A percentile compares a stretch with the other conserved stretches of the same genome.
phyloP scores from a whole-genome alignment of 2,888 invertebrate species.

The Carabus problematicus region DNA sequence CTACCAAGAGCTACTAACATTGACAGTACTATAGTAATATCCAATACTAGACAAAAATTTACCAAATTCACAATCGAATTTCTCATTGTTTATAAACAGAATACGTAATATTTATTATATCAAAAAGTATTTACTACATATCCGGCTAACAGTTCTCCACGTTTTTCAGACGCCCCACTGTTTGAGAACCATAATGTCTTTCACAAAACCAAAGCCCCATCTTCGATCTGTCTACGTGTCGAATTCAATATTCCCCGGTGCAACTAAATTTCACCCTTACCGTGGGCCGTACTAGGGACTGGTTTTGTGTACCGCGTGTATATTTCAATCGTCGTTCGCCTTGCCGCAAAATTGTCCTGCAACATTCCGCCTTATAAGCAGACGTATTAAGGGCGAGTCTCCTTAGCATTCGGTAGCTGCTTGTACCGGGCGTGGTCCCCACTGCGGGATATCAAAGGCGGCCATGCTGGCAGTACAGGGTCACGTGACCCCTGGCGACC shows the following conservation, averaged over 20 bases:
- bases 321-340: background rate
- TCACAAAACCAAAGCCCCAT: constrained; percentile 23
- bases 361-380: background rate
- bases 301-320: background rate
- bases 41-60: too few species aligned
- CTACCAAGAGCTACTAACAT: too few species aligned
- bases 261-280: constrained; percentile 22
- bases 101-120: too few species aligned
- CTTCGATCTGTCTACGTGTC: constrained; percentile 33
- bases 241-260: background rate
- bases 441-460: constrained; percentile 35
- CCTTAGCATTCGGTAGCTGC: background rate
- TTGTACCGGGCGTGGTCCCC: constrained; percentile 31
- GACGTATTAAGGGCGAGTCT: background rate
- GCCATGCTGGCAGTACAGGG: constrained; percentile 37
- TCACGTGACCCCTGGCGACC: constrained; percentile 31
- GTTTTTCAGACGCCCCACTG: constrained; percentile 13
- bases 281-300: background rate
- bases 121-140: background rate
- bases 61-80: too few species aligned
- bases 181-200: constrained; percentile 36
- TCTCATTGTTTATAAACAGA: too few species aligned
- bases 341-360: background rate
- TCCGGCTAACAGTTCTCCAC: background rate
- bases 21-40: too few species aligned